phyloP scores from a whole-genome alignment of 2,113 vertebrate species.

The Carassius gibelio region DNA sequence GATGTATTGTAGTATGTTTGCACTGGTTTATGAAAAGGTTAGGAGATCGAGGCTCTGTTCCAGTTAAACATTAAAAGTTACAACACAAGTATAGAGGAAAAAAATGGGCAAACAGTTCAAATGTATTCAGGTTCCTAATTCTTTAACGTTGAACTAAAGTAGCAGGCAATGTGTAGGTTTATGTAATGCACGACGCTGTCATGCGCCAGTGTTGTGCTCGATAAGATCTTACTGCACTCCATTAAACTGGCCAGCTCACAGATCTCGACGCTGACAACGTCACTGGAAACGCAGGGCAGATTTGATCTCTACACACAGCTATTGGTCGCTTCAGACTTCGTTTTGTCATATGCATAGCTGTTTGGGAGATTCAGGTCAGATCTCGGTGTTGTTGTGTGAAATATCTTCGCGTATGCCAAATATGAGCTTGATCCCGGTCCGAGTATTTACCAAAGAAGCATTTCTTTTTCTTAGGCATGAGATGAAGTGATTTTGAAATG shows the following conservation, averaged over 20 bases:
- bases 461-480: conserved; percentile 2
- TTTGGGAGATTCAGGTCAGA: neutral
- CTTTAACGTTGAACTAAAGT: neutral
- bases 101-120: neutral
- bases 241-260: conserved; percentile 18
- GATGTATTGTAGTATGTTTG: neutral
- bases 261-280: neutral
- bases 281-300: neutral
- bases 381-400: conserved; percentile 14
- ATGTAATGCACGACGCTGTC: neutral
- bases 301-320: neutral
- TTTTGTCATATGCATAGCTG: neutral
- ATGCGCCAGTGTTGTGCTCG: neutral
- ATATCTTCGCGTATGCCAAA: conserved; percentile 13
- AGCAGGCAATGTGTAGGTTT: neutral
- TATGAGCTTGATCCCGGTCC: neutral
- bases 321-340: neutral
- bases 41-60: neutral
- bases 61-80: neutral
- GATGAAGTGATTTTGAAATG: conserved; percentile 23
- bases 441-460: conserved; percentile 44
- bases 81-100: neutral
- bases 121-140: neutral
- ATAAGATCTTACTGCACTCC: conserved; percentile 1
- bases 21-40: neutral